Base-by-base conservation (phyloP, 2,888 invertebrate genomes). In the Trachelus troglodyta region DNA sequence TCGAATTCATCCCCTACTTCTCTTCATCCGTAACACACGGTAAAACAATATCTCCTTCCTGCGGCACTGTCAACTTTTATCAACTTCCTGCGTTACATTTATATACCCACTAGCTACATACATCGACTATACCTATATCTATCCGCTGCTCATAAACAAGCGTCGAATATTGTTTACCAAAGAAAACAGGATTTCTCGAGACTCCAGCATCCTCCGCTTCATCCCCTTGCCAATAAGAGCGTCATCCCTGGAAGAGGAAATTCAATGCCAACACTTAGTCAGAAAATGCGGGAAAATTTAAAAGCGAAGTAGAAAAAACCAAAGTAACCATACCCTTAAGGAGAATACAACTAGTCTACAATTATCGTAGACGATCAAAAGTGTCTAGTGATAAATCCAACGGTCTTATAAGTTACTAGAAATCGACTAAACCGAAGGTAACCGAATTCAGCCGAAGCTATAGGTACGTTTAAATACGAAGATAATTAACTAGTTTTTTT, bases 31-130 rank as follows among this genome's bases (percentile, higher is more conserved):
- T 40, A 40, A n/a, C 78, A 68, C 69, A 77, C 71, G 79, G 79
- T 76, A 79, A 80, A 81, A 83, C 80, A 83, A 83, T 84, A 80
- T 83, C 83, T 84, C 83, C 81, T 77, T 40, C 40, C 40, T 40
- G 15, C 15, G 40, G 40, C 40, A 1, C 40, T 40, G 40, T 40
- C 40, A 40, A 40, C 15, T 40, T 15, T 40, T 15, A 40, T 40
- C 40, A 40, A 40, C 40, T 40, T 40, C 31, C 69, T 69, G 6
- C 30, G 33, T 69, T 9, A 30, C 12, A n/a, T 69, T 69, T 40
- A 40, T 40, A 15, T 37, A 73, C 11, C 56, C 34, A 69, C 75
- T 77, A 75, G 69, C 37, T 56, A 30, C 69, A 31, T 34, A 31
- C 11, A 23, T 9, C n/a, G 40, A 74, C 75, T 35, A 35, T 69